Evolutionary conservation across 2,113 vertebrate species (phyloP).

Genomic region (Muntiacus reevesi): DNA sequence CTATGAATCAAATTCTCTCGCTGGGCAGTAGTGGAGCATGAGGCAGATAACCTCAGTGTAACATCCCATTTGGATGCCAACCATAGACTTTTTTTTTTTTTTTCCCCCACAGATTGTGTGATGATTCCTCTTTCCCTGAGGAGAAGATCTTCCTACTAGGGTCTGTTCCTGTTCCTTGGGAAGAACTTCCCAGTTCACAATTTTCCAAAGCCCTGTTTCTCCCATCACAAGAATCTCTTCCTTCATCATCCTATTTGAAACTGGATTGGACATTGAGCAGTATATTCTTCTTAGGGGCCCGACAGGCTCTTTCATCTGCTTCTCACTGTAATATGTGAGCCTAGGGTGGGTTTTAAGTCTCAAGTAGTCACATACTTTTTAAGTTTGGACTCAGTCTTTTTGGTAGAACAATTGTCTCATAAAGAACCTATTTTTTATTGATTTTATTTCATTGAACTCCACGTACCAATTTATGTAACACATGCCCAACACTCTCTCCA

Average conservation of each 20-base stretch:
- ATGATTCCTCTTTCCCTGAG: not conserved
- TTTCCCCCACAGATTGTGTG: rapidly evolving
- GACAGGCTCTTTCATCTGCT: not conserved
- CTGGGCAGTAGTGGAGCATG: rapidly evolving
- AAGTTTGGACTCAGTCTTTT: not conserved
- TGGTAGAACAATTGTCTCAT: not conserved
- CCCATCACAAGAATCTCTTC: rapidly evolving
- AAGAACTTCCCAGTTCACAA: rapidly evolving
- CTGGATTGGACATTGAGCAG: no score
- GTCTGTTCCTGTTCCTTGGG: not conserved
- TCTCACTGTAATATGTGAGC: not conserved
- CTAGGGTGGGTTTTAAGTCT: not conserved
- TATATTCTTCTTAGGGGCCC: not conserved
- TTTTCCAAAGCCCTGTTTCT: not conserved
- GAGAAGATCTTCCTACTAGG: not conserved
- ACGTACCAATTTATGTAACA: not conserved
- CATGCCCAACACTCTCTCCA: not conserved
- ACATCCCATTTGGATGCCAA: no score
- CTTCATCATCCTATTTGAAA: not conserved
- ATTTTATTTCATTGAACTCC: not conserved
- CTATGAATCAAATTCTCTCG: rapidly evolving
- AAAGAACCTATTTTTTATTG: not conserved
- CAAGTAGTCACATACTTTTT: not conserved
- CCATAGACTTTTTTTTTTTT: no score
- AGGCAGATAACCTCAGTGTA: no score